Conservation (phyloP, 2,797 vertebrate genomes). For the Poeciliopsis gracilis region DNA sequence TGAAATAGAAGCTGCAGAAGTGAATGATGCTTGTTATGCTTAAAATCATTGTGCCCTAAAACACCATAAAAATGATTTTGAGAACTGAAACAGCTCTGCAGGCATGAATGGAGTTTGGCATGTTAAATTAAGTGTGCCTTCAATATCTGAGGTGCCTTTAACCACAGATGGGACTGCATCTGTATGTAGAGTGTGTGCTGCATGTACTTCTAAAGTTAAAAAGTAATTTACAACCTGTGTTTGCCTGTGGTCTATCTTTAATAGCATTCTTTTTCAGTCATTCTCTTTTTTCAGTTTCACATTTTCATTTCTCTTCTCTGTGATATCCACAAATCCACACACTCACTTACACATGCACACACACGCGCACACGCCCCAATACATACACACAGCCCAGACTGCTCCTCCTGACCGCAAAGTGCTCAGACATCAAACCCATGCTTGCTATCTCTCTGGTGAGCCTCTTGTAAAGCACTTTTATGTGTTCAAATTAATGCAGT, state of each 20-base stretch:
- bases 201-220: slow-evolving; percentile 11
- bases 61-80: background rate
- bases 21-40: slow-evolving; percentile 5
- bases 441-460: slow-evolving; percentile 54
- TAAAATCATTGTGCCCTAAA: background rate
- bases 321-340: background rate
- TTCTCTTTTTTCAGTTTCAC: background rate
- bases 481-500: slow-evolving; percentile 78
- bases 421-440: slow-evolving; percentile 50
- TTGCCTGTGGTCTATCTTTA: slow-evolving; percentile 29
- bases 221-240: background rate
- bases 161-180: slow-evolving; percentile 1
- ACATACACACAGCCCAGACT: slow-evolving; percentile 30
- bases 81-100: slow-evolving; percentile 25
- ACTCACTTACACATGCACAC: slow-evolving; percentile 17
- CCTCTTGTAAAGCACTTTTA: slow-evolving; percentile 70
- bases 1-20: slow-evolving; percentile 1
- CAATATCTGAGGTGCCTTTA: slow-evolving; percentile 7
- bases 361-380: background rate
- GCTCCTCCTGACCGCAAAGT: slow-evolving; percentile 49
- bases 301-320: slow-evolving; percentile 20
- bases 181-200: background rate
- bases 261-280: slow-evolving; percentile 10
- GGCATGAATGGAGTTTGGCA: slow-evolving; percentile 59
- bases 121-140: slow-evolving; percentile 48